Percentiles rank a stretch among this genome's conserved stretches.
phyloP scores from a whole-genome alignment of 2,797 vertebrate genomes.

The Lateolabrax maculatus region DNA sequence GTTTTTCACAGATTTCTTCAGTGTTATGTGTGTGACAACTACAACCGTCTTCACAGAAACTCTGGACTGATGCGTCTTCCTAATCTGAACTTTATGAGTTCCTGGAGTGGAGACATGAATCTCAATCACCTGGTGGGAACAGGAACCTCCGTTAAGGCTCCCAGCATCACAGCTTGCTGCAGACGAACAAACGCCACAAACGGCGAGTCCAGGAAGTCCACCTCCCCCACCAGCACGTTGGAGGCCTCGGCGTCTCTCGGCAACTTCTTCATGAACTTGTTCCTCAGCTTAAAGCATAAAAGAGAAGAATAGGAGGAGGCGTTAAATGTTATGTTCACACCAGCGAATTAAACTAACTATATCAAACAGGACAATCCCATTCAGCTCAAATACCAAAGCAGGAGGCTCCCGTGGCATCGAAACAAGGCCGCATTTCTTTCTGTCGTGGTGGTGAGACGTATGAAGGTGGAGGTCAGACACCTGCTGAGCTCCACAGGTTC shows the following conservation, averaged over 20 bases:
- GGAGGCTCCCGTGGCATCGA: background rate
- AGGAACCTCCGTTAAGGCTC: conserved; percentile 96
- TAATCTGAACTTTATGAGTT: background rate
- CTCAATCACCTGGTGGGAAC: conserved; percentile 94
- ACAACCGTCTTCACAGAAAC: background rate
- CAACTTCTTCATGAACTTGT: conserved; percentile 99
- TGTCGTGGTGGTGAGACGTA: conserved; percentile 1
- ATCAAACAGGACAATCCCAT: conserved; percentile 58
- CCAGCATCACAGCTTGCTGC: conserved; percentile 97
- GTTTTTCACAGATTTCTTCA: conserved; percentile 2
- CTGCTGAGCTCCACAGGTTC: conserved; percentile 40
- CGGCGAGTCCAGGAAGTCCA: conserved; percentile 94
- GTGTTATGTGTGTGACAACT: conserved; percentile 1
- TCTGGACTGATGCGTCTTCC: too few relatives aligned
- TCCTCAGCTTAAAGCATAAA: conserved; percentile 90
- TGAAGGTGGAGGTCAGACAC: conserved; percentile 30
- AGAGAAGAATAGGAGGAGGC: conserved; percentile 4
- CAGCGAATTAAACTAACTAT: conserved; percentile 51
- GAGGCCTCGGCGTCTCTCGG: conserved; percentile 98
- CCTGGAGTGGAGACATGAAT: conserved; percentile 4
- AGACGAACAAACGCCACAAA: conserved; percentile 97
- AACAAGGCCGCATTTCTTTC: conserved; percentile 31
- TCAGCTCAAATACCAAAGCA: conserved; percentile 59
- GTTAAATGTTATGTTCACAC: conserved; percentile 63
- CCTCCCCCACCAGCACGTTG: conserved; percentile 97